These are phyloP conservation scores for Cosmorhoe ocellata DNA, from an alignment of 2,888 invertebrate species.

Conservation along the genomic window DNA sequence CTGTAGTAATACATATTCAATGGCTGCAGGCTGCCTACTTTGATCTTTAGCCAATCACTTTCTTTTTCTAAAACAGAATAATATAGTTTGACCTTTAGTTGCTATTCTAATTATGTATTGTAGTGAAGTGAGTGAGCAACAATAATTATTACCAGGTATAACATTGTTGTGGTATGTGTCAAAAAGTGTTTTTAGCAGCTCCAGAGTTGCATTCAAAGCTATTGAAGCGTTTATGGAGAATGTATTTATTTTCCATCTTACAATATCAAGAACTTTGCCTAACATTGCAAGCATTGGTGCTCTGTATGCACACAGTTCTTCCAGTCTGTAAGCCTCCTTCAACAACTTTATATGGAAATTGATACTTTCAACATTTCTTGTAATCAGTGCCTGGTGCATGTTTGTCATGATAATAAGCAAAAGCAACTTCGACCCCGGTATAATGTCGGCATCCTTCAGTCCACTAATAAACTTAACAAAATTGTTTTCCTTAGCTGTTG, in stretches of 20 bases:
- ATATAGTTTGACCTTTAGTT: too few species aligned
- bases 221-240: conserved; percentile 49
- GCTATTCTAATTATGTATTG: too few species aligned
- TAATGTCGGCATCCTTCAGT: conserved; percentile 51
- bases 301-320: conserved; percentile 58
- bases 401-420: conserved; percentile 66
- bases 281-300: conserved; percentile 71
- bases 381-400: conserved; percentile 57
- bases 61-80: conserved; percentile 59
- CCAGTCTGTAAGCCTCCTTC: conserved; percentile 45
- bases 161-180: conserved; percentile 44
- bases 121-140: too few species aligned
- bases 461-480: conserved; percentile 56
- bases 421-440: conserved; percentile 56
- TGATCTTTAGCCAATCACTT: conserved; percentile 62
- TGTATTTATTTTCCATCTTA: conserved; percentile 62
- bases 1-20: conserved; percentile 70
- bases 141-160: conserved; percentile 62
- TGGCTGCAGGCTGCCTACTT: conserved; percentile 57
- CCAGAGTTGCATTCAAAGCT: conserved; percentile 53
- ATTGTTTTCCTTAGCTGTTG: conserved; percentile 51
- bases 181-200: conserved; percentile 55
- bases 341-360: conserved; percentile 55
- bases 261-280: conserved; percentile 61
- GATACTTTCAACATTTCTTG: conserved; percentile 48